Base-by-base conservation (phyloP, 2,113 vertebrate genomes). In the Nicator chloris region DNA sequence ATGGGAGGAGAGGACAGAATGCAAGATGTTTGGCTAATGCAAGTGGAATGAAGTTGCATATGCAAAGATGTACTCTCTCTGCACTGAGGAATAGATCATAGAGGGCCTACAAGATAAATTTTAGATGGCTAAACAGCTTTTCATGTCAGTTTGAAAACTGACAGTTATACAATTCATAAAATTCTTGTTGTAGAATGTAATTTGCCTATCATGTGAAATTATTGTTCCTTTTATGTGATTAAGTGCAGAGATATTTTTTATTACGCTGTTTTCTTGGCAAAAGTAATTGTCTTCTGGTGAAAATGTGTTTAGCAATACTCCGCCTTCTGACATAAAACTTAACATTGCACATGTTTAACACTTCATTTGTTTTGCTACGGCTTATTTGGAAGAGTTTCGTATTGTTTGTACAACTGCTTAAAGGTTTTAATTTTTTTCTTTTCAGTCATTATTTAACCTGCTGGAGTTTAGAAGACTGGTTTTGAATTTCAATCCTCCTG, bases 381-480 rank as follows among this genome's bases (percentile, higher is more conserved):
- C 26, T 66, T 45, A 5, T 94, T 88, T 80, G 35, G 30, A 80
- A 82, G 22, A 69, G 9, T 37, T 75, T 80, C 39, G 9, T 81
- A 76, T 65, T 49, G 31, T 33, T 91, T 95, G 49, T 26, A 20
- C 72, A 89, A 83, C 6, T 76, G 79, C 22, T 96, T 93, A 93
- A 92, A 92, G 30, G 1, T 75, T 39, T 60, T 82, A 27, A 17
- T 83, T 92, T 86, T 45, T 97, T 96, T 87, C 33, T 71, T 92
- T 95, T 53, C 97, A 98, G 98, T 98, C 98, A 50, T 97, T 98
- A 91, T 98, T 98, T 96, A 98, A 98, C 78, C 97, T 98, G 40
- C 97, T 99, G 97, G 99, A 99, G 97, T 99, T 99, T 97, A 99
- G 99, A 98, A 99, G 99, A 97, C 98, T 99, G 93, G 99, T 99